Conservation (phyloP, 2,888 invertebrate genomes). For the Apotomis turbidana region DNA sequence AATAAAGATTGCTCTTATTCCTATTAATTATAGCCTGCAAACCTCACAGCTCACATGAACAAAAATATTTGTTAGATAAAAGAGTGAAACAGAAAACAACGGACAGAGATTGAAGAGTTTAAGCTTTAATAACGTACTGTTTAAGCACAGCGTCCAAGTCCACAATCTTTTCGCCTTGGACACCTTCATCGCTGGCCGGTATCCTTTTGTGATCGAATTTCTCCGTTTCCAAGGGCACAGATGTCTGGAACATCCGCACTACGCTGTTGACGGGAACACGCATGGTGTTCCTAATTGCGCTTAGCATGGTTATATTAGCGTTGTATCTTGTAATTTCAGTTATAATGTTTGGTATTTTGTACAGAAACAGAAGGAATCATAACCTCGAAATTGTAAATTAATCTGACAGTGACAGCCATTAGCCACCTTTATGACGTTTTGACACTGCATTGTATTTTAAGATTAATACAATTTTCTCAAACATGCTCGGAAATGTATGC, state of each 20-base stretch:
- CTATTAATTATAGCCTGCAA: too few relatives aligned
- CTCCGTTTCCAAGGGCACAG: constrained; percentile 60
- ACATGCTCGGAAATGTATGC: too few relatives aligned
- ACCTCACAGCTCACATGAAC: too few relatives aligned
- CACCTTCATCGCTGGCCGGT: constrained; percentile 88
- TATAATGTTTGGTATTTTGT: constrained; percentile 26
- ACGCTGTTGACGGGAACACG: constrained; percentile 55
- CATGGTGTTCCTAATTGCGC: constrained; percentile 60
- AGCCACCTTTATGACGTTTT: neutral
- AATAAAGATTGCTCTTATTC: too few relatives aligned
- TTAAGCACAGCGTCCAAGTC: constrained; percentile 87
- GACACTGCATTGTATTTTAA: neutral
- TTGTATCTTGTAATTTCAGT: neutral
- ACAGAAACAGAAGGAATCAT: constrained; percentile 15
- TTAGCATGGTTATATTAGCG: constrained; percentile 55
- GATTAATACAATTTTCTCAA: too few relatives aligned
- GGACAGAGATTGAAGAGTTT: neutral
- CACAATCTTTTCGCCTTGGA: constrained; percentile 88
- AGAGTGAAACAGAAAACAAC: neutral
- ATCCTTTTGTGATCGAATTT: constrained; percentile 76
- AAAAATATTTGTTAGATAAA: neutral
- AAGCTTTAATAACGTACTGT: constrained; percentile 73
- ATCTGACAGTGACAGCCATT: constrained; percentile 35
- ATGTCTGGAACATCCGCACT: constrained; percentile 65
- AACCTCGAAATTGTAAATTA: constrained; percentile 31